Percentiles rank a stretch among this genome's conserved stretches.
These are phyloP conservation scores for Erythrocebus patas DNA, from an alignment of 2,113 vertebrate species.

Conservation along the genomic window DNA sequence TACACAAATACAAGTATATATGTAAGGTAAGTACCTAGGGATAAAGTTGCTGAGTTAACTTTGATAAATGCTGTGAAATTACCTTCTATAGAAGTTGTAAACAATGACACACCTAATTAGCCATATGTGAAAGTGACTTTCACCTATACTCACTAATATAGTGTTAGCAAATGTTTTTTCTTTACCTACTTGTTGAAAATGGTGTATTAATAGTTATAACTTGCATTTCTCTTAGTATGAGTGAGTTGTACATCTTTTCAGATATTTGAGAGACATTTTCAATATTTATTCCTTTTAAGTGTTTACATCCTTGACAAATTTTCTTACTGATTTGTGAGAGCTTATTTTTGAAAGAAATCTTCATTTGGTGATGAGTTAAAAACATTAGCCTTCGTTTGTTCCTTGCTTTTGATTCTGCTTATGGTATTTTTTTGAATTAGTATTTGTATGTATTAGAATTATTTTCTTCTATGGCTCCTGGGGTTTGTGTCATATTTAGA, in stretches of 20 bases:
- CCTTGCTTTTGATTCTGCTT: not conserved
- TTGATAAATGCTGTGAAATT: not conserved
- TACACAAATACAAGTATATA: not conserved
- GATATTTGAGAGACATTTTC: not conserved
- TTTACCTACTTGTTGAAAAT: not conserved
- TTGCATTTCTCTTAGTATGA: not conserved
- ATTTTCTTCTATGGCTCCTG: not conserved
- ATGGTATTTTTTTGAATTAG: too few relatives aligned
- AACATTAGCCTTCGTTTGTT: not conserved
- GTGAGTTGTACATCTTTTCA: not conserved
- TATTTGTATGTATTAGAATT: not conserved
- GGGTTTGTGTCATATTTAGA: not conserved
- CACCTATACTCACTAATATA: not conserved
- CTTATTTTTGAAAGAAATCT: not conserved
- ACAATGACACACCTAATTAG: not conserved
- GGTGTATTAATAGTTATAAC: not conserved
- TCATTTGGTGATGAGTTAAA: not conserved
- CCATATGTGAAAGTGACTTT: not conserved
- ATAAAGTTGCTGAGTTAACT: not conserved
- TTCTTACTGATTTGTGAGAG: not conserved
- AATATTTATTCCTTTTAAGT: not conserved
- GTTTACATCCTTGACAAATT: not conserved
- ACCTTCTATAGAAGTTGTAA: not conserved
- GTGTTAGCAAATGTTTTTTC: not conserved
- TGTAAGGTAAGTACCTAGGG: not conserved